Base-by-base conservation (phyloP, 2,797 vertebrate genomes). In the Urocyon cinereoargenteus region DNA sequence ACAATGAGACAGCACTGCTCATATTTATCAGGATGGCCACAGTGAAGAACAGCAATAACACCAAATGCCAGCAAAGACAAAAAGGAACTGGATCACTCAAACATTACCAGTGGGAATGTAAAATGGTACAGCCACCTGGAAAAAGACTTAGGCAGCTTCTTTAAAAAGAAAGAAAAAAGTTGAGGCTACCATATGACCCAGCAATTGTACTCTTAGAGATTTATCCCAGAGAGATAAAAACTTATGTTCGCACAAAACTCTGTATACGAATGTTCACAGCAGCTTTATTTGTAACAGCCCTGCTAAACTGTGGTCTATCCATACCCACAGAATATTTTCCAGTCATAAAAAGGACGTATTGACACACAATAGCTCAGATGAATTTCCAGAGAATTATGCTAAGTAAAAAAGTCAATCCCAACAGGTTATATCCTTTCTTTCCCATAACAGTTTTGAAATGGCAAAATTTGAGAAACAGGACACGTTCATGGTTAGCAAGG, bases 1-100 rank as follows among this genome's bases (percentile, higher is more conserved):
- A 26, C 8, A 19, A 3, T 11, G 75, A 73, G 78, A 3, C 0
- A 12, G 4, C 24, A 31, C 49, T 3, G 4, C 9, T 45, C 26
- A 13, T 1, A 18, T 5, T 51, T 53, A 13, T 14, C 51, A 82
- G 64, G 18, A 62, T 1, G 51, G 70, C 40, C 51, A 4, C 34
- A 31, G 8, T 11, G 19, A 61, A 57, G 34, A 70, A 49, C 0
- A 49, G 45, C 3, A 21, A n/a, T 1, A 59, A 64, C 34, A 57
- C 18, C 49, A n/a, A 10, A 28, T 6, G 49, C 31, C 6, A 16
- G 15, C 13, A 6, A 72, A n/a, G 26, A 26, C 3, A 7, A 15
- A 53, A 12, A 87, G 61, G 75, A 36, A 19, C 13, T 13, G 13
- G 11, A 12, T 70, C 57, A 7, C 34, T 34, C 59, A 1, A 0